These are phyloP conservation scores for Pseudococcus viburni DNA, from an alignment of 2,888 invertebrate genomes.

Conservation along the genomic window DNA sequence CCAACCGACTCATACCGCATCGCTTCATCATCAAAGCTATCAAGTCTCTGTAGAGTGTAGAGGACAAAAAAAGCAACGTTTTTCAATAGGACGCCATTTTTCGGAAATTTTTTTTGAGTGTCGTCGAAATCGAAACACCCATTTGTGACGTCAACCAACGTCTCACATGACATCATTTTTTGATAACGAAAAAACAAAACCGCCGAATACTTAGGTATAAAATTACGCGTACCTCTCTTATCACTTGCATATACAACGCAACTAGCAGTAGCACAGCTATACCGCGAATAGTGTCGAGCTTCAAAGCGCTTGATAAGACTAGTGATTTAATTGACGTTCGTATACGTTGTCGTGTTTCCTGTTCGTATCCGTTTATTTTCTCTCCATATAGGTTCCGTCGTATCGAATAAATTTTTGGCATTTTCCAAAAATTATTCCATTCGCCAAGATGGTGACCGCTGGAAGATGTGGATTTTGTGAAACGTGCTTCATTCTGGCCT, in stretches of 20 bases:
- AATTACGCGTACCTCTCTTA: constrained; percentile 53
- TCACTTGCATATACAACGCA: constrained; percentile 47
- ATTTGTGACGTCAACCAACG: constrained; percentile 49
- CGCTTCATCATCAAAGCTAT: not conserved
- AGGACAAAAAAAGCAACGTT: not conserved
- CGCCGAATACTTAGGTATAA: constrained; percentile 35
- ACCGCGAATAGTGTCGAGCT: constrained; percentile 45
- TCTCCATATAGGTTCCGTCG: not conserved
- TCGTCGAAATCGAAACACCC: constrained; percentile 36
- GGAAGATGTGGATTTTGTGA: constrained; percentile 56
- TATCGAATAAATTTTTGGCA: not conserved
- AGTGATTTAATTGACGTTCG: constrained; percentile 30
- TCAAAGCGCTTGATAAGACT: constrained; percentile 34
- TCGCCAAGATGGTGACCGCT: not conserved
- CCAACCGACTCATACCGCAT: not conserved
- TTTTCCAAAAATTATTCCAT: not conserved
- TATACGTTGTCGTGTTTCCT: not conserved
- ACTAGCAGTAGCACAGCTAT: not conserved
- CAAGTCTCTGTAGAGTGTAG: not conserved
- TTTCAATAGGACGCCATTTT: constrained; percentile 1
- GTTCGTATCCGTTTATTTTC: not conserved
- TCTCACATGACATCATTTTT: constrained; percentile 53
- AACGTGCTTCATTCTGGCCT: constrained; percentile 47
- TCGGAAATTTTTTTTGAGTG: constrained; percentile 47
- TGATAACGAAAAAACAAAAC: constrained; percentile 36